Percentiles rank a stretch among this genome's conserved stretches.
These are phyloP conservation scores for Uropetala carovei DNA, from an alignment of 2,888 invertebrate genomes.

Conservation along the genomic window DNA sequence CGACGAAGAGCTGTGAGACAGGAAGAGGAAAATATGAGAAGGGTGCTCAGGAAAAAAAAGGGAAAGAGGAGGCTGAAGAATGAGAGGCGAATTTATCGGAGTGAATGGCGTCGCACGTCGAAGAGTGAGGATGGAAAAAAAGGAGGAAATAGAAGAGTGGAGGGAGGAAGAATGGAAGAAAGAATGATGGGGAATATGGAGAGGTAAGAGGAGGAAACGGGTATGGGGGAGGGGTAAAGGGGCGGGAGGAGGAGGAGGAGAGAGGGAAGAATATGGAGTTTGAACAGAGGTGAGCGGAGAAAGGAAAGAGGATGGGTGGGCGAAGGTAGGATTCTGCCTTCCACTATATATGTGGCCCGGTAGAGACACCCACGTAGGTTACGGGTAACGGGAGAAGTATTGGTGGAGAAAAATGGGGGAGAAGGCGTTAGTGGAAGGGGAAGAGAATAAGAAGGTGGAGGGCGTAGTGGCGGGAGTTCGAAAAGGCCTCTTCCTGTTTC, in stretches of 20 bases:
- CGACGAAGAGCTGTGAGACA: not conserved
- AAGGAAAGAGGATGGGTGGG: not conserved
- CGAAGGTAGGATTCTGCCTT: not conserved
- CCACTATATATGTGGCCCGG: constrained; percentile 22
- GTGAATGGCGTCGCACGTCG: not conserved
- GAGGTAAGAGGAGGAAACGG: not conserved
- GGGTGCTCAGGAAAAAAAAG: not conserved
- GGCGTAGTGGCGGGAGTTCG: not conserved
- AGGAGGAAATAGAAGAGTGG: not conserved
- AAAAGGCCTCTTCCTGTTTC: constrained; percentile 52
- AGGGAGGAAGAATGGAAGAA: not conserved
- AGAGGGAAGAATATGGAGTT: too few relatives aligned
- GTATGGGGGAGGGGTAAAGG: too few relatives aligned
- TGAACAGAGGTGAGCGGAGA: not conserved
- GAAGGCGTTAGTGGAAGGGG: not conserved
- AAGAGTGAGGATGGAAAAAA: not conserved
- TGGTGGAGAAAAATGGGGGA: not conserved
- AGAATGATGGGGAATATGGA: not conserved
- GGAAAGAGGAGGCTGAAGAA: not conserved
- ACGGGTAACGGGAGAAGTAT: constrained; percentile 46
- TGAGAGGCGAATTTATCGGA: not conserved
- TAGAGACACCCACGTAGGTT: not conserved
- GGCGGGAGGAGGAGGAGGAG: too few relatives aligned
- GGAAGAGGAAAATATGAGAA: not conserved
- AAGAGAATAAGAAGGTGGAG: too few relatives aligned